Conservation (phyloP, 2,797 vertebrate genomes). For the Tachyglossus aculeatus region DNA sequence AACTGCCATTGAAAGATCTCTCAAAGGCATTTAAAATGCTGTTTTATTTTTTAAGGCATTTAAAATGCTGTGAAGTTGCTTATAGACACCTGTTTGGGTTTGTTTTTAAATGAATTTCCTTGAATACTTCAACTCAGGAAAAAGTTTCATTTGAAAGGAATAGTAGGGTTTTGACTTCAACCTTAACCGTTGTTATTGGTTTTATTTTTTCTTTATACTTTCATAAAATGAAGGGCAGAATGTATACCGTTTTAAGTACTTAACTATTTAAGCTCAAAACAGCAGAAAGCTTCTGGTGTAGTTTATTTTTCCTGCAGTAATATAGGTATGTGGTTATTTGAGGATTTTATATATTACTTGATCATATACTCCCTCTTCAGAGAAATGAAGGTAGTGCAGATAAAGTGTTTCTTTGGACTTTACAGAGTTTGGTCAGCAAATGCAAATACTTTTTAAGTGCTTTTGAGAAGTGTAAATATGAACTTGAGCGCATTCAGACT, state of each 20-base stretch:
- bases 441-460: fast-evolving
- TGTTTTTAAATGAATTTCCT: neutral
- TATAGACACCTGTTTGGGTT: neutral
- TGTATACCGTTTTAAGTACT: neutral
- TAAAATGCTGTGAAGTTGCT: neutral
- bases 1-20: neutral
- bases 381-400: constrained; percentile 67
- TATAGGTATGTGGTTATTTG: neutral
- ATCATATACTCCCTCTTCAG: constrained; percentile 75
- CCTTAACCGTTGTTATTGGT: neutral
- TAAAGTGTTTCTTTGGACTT: neutral
- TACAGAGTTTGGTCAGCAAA: neutral
- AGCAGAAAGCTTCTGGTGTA: neutral
- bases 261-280: constrained; percentile 1
- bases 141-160: neutral
- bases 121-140: neutral
- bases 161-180: neutral
- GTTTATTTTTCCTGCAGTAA: neutral
- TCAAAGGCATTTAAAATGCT: neutral
- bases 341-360: constrained; percentile 53
- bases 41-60: neutral
- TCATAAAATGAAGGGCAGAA: neutral
- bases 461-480: neutral
- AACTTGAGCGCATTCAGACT: neutral
- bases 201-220: neutral